Evolutionary conservation across 2,797 vertebrate species (phyloP).

Genomic region (Babyrousa celebensis): DNA sequence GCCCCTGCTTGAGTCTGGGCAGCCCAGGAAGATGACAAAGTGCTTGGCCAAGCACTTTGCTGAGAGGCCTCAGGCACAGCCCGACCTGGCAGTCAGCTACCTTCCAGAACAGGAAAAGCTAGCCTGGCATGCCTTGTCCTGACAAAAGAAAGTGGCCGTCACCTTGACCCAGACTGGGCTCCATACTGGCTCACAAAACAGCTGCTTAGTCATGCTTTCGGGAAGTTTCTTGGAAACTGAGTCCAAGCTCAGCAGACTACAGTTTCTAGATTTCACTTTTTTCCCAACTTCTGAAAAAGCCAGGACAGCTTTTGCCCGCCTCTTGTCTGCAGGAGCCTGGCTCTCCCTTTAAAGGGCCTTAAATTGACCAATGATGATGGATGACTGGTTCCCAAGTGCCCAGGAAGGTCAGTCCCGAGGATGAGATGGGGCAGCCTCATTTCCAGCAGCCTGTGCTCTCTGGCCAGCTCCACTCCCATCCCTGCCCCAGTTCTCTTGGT

Average conservation of each 20-base stretch:
- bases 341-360: not conserved
- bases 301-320: not conserved
- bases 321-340: not conserved
- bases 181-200: not conserved
- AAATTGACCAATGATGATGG: not conserved
- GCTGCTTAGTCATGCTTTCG: not conserved
- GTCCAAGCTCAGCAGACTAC: not conserved
- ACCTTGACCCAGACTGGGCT: not conserved
- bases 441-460: not conserved
- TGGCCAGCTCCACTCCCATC: fast-evolving
- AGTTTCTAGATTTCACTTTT: conserved; percentile 25
- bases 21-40: not conserved
- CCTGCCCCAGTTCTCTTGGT: not conserved
- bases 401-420: not conserved
- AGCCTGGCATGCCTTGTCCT: not conserved
- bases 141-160: not conserved
- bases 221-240: conserved; percentile 25
- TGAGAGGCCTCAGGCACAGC: not conserved
- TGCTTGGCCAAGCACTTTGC: not conserved
- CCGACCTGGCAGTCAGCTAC: not conserved
- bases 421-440: not conserved
- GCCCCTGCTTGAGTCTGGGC: too few species aligned
- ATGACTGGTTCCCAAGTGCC: not conserved
- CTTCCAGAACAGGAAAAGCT: not conserved
- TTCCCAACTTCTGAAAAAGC: conserved; percentile 38